Conservation (phyloP, 2,113 vertebrate species). For the Phyllopteryx taeniolatus region DNA sequence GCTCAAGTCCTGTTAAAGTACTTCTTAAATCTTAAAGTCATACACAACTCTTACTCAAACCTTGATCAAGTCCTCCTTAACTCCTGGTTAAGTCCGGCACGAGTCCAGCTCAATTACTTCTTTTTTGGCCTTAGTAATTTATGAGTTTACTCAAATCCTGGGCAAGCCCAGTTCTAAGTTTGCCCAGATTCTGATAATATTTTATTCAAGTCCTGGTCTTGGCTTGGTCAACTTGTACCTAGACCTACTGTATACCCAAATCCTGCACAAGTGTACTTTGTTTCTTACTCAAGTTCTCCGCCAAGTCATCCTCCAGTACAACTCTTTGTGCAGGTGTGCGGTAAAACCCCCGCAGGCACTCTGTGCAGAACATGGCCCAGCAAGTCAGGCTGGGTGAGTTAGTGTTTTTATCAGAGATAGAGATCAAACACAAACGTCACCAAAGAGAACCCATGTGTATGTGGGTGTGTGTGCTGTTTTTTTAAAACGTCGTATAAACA, state of each 20-base stretch:
- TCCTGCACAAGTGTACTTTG: not conserved
- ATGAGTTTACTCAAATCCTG: not conserved
- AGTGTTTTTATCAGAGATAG: constrained; percentile 56
- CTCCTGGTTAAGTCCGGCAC: not conserved
- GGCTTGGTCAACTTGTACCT: not conserved
- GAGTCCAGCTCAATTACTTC: not conserved
- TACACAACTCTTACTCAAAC: no score
- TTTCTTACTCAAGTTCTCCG: not conserved
- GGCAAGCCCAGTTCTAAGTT: not conserved
- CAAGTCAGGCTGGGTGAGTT: constrained; percentile 68
- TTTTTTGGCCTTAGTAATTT: no score
- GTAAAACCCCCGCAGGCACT: constrained; percentile 56
- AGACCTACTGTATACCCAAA: not conserved
- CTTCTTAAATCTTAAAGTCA: not conserved
- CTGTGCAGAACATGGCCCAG: constrained; percentile 60
- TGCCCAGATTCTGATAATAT: no score
- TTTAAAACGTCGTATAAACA: constrained; percentile 39
- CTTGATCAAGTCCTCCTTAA: not conserved
- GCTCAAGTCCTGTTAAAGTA: not conserved
- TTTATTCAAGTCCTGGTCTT: not conserved
- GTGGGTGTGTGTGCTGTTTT: constrained; percentile 9
- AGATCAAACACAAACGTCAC: constrained; percentile 54
- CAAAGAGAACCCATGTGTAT: constrained; percentile 27
- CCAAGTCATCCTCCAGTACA: constrained; percentile 24
- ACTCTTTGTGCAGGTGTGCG: constrained; percentile 61